phyloP scores from a whole-genome alignment of 2,797 vertebrate genomes.

The Pempheris klunzingeri region DNA sequence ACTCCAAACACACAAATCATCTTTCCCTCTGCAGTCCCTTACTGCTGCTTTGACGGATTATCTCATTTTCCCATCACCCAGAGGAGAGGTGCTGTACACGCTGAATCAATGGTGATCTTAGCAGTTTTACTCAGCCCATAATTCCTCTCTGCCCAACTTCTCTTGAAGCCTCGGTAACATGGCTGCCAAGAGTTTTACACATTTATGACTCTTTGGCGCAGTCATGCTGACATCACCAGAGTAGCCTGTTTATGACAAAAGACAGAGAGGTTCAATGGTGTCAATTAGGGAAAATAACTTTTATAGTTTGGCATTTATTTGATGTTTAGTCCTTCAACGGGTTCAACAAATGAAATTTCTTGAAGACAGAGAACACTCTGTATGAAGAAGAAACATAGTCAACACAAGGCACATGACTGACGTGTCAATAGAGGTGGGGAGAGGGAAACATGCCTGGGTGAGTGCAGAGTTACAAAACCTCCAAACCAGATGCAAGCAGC shows the following conservation, averaged over 20 bases:
- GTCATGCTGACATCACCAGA: slow-evolving; percentile 68
- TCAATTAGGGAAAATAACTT: slow-evolving; percentile 19
- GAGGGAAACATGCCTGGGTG: slow-evolving; percentile 11
- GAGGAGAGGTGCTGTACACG: slow-evolving; percentile 39
- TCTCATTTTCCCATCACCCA: slow-evolving; percentile 65
- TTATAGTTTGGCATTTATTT: slow-evolving; percentile 11
- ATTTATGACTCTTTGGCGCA: slow-evolving; percentile 55
- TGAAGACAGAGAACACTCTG: neutral
- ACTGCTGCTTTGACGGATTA: slow-evolving; percentile 61
- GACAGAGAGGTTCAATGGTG: neutral
- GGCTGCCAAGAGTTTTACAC: slow-evolving; percentile 63
- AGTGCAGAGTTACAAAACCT: slow-evolving; percentile 50
- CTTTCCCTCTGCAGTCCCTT: slow-evolving; percentile 36
- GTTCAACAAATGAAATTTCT: neutral
- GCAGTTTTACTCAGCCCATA: slow-evolving; percentile 70
- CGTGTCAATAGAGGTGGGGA: slow-evolving; percentile 3
- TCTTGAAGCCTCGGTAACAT: slow-evolving; percentile 8
- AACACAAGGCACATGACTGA: neutral
- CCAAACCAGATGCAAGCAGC: slow-evolving; percentile 64
- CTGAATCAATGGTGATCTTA: slow-evolving; percentile 72
- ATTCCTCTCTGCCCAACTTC: slow-evolving; percentile 47
- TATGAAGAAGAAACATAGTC: neutral
- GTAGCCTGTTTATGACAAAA: slow-evolving; percentile 27
- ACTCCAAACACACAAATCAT: slow-evolving; percentile 54
- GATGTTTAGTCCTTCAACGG: neutral